Conservation (phyloP, 2,113 vertebrate genomes). For the Oreocharis arfaki region DNA sequence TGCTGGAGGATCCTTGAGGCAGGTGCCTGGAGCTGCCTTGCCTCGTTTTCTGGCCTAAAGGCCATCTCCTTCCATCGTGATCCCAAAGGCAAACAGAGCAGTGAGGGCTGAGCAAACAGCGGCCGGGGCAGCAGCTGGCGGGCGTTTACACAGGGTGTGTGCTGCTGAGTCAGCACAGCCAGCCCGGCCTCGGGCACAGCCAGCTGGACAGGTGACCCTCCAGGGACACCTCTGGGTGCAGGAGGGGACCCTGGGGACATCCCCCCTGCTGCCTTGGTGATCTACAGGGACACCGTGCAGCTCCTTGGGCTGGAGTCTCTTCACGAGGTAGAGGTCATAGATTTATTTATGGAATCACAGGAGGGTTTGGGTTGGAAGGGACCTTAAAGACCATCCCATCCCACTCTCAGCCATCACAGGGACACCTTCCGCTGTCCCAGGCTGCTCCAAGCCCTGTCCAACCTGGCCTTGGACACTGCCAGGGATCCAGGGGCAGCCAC, state of each 20-base stretch:
- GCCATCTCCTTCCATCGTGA: slow-evolving; percentile 33
- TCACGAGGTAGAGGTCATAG: accelerated
- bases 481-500: background rate
- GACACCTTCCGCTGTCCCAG: accelerated
- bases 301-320: background rate
- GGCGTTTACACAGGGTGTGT: slow-evolving; percentile 15
- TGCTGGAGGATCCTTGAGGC: background rate
- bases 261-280: background rate
- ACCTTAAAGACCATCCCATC: accelerated
- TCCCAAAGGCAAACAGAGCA: slow-evolving; percentile 17
- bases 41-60: background rate
- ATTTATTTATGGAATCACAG: background rate
- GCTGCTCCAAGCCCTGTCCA: accelerated
- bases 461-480: accelerated
- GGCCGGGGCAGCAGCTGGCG: background rate
- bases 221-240: background rate
- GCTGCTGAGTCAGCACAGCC: slow-evolving; percentile 29
- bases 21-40: background rate
- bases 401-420: background rate
- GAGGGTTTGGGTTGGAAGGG: background rate
- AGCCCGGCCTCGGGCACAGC: accelerated
- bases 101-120: background rate
- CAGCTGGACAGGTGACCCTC: background rate
- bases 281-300: accelerated
- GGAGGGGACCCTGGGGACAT: background rate